Conservation (phyloP, 2,888 invertebrate species). For the Spodoptera littoralis region DNA sequence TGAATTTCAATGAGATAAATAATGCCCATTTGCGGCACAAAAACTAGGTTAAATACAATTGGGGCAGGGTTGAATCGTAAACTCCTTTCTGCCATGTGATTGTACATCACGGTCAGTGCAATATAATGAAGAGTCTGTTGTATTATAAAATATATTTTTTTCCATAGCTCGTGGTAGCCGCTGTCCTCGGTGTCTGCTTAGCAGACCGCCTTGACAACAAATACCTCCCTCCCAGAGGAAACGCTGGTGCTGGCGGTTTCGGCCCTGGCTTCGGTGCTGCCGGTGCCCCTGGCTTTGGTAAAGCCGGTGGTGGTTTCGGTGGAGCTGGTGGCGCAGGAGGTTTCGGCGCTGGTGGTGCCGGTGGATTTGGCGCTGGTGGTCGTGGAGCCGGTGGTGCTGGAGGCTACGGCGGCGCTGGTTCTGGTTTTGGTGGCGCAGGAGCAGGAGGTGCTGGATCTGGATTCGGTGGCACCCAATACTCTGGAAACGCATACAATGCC, state of each 20-base stretch:
- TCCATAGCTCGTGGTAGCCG: conserved; percentile 81
- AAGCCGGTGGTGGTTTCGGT: conserved; percentile 52
- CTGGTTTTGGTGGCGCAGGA: conserved; percentile 55
- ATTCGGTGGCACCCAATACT: conserved; percentile 53
- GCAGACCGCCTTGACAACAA: conserved; percentile 85
- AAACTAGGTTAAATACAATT: conserved; percentile 41
- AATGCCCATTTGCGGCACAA: conserved; percentile 30
- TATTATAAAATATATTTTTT: conserved; percentile 9
- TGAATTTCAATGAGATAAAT: conserved; percentile 53
- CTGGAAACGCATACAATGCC: conserved; percentile 65
- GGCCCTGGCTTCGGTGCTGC: conserved; percentile 69
- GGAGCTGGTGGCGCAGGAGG: conserved; percentile 50
- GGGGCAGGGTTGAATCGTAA: conserved; percentile 42
- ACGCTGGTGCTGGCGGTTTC: conserved; percentile 80
- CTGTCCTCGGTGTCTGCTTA: conserved; percentile 81
- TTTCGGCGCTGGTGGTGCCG: conserved; percentile 72
- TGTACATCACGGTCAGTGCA: not conserved
- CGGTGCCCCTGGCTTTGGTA: conserved; percentile 51
- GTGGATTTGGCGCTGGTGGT: conserved; percentile 62
- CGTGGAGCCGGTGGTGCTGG: conserved; percentile 50
- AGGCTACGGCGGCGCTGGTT: conserved; percentile 52
- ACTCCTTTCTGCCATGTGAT: conserved; percentile 5
- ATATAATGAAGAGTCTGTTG: not conserved
- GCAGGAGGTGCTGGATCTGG: conserved; percentile 46
- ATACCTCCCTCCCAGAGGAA: conserved; percentile 85